These are phyloP conservation scores for Notothenia coriiceps DNA, from an alignment of 2,113 vertebrate genomes.

Conservation along the genomic window DNA sequence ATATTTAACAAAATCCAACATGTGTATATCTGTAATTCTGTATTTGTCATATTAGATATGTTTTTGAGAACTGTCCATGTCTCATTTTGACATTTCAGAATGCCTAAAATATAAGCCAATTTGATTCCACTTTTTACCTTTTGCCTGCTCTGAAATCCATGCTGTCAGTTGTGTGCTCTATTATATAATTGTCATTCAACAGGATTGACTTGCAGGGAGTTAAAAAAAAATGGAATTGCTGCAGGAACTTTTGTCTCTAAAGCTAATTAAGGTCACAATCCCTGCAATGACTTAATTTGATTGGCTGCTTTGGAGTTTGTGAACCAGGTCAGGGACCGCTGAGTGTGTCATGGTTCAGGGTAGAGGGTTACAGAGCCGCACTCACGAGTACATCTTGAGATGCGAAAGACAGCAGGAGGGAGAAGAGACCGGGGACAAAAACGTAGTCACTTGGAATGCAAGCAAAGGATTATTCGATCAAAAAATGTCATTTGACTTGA, in stretches of 20 bases:
- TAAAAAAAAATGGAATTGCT: slow-evolving; percentile 23
- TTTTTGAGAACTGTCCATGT: slow-evolving; percentile 15
- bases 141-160: background rate
- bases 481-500: slow-evolving; percentile 47
- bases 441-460: slow-evolving; percentile 5
- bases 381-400: slow-evolving; percentile 34
- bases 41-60: slow-evolving; percentile 15
- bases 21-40: slow-evolving; percentile 11
- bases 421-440: background rate
- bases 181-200: slow-evolving; percentile 46
- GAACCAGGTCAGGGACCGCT: slow-evolving; percentile 75
- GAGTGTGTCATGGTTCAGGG: slow-evolving; percentile 70
- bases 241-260: slow-evolving; percentile 55
- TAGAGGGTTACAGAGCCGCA: slow-evolving; percentile 58
- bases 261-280: slow-evolving; percentile 75
- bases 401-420: slow-evolving; percentile 30
- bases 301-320: slow-evolving; percentile 70
- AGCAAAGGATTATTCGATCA: slow-evolving; percentile 19
- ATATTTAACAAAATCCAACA: slow-evolving; percentile 7
- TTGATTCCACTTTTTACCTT: background rate
- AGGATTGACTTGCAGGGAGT: slow-evolving; percentile 8
- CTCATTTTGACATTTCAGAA: background rate
- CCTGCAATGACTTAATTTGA: slow-evolving; percentile 60
- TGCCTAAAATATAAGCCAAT: background rate
- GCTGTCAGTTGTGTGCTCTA: background rate